Percentiles rank a stretch among this genome's conserved stretches.
These are phyloP conservation scores for Pogonocherus hispidulus DNA, from an alignment of 2,888 invertebrate genomes.

Conservation along the genomic window DNA sequence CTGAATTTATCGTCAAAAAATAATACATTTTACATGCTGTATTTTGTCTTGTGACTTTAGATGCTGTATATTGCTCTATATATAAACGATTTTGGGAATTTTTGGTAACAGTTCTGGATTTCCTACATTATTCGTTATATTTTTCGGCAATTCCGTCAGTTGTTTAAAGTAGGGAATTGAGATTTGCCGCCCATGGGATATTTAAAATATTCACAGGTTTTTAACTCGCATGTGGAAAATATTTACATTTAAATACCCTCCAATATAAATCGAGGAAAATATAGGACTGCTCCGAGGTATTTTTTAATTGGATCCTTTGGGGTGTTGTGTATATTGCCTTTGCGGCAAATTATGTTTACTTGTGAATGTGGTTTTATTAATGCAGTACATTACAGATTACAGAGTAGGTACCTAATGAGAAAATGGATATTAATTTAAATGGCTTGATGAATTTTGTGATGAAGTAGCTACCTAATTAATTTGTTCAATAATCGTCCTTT, in stretches of 20 bases:
- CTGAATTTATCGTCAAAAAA: too few species aligned
- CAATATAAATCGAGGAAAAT: background rate
- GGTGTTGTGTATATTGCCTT: background rate
- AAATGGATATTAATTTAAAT: background rate
- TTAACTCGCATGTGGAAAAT: conserved; percentile 1
- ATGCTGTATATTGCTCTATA: too few species aligned
- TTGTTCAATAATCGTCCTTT: too few species aligned
- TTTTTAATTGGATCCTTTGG: background rate
- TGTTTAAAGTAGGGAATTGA: conserved; percentile 31
- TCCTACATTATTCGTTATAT: background rate
- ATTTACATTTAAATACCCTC: conserved; percentile 8
- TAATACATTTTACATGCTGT: too few species aligned
- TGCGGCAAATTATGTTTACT: background rate
- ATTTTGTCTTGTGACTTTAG: too few species aligned
- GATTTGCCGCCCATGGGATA: conserved; percentile 23
- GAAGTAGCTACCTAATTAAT: too few species aligned
- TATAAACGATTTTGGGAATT: too few species aligned
- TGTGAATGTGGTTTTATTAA: background rate
- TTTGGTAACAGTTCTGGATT: too few species aligned
- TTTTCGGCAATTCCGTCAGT: conserved; percentile 2
- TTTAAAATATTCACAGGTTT: conserved; percentile 30
- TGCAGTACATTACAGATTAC: background rate
- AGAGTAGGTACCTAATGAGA: background rate
- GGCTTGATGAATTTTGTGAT: too few species aligned
- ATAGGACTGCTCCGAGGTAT: background rate